Evolutionary conservation across 2,888 invertebrate species (phyloP).

Genomic region (Orchestes rusci): DNA sequence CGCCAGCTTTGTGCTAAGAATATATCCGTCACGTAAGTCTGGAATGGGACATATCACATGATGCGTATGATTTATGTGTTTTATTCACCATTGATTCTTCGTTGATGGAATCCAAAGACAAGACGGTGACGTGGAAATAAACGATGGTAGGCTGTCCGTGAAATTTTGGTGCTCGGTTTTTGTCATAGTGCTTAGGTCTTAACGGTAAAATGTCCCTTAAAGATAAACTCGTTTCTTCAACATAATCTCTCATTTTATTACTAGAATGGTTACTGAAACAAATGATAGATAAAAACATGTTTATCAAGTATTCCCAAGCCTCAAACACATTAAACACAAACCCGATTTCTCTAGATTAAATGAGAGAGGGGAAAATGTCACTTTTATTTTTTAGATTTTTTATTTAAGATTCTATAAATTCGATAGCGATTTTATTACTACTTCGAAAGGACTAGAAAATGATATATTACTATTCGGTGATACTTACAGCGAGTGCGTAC

Average conservation of each 20-base stretch:
- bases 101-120: conserved; percentile 89
- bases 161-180: conserved; percentile 81
- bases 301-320: neutral
- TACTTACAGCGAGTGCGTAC: conserved; percentile 15
- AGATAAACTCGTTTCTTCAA: conserved; percentile 59
- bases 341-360: no score
- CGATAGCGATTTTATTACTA: no score
- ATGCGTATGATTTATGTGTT: neutral
- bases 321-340: neutral
- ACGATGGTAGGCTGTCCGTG: conserved; percentile 82
- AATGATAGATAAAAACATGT: conserved; percentile 1
- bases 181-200: conserved; percentile 80
- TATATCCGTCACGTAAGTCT: conserved; percentile 91
- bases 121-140: conserved; percentile 84
- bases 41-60: conserved; percentile 28
- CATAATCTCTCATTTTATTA: conserved; percentile 13
- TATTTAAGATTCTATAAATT: no score
- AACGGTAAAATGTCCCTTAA: conserved; percentile 79
- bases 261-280: conserved; percentile 17
- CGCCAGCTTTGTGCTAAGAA: conserved; percentile 91
- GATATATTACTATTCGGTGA: no score
- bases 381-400: no score
- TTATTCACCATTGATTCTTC: conserved; percentile 83
- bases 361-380: no score
- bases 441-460: no score